phyloP scores from a whole-genome alignment of 64 coral and sea anemone species.

The Pocillopora verrucosa region DNA sequence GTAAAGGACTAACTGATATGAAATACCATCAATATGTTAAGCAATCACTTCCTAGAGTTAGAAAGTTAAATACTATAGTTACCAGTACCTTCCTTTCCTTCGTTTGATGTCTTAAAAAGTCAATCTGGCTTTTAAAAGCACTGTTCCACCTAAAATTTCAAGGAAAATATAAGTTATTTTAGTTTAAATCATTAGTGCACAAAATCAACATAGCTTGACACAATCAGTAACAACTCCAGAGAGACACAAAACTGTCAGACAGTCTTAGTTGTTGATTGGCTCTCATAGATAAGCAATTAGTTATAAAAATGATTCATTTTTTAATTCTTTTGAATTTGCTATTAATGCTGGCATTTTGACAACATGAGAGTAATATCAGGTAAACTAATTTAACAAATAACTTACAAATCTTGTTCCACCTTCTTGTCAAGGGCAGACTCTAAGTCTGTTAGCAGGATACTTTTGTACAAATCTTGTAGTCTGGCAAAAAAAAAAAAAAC shows the following conservation, averaged over 20 bases:
- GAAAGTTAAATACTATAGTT: no score
- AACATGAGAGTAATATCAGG: neutral
- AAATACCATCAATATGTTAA: neutral
- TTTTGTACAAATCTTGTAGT: slow-evolving; percentile 81
- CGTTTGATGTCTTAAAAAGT: slow-evolving; percentile 65
- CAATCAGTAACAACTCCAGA: no score
- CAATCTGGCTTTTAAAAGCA: slow-evolving; percentile 83
- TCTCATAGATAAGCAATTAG: no score
- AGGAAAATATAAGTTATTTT: neutral
- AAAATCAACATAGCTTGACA: no score
- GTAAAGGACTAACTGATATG: neutral
- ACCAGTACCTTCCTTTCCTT: slow-evolving; percentile 65
- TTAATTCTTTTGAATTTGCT: no score
- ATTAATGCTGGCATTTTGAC: no score
- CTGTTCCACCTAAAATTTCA: slow-evolving; percentile 64
- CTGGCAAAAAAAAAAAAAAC: slow-evolving; percentile 1
- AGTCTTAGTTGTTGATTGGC: no score
- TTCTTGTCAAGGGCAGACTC: slow-evolving; percentile 79
- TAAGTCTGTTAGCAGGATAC: slow-evolving; percentile 64
- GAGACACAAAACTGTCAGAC: no score
- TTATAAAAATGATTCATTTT: no score
- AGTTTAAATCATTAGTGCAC: neutral
- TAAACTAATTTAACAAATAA: neutral
- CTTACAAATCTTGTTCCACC: slow-evolving; percentile 86
- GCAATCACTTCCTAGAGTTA: neutral